These are phyloP conservation scores for Eudemis profundana DNA, from an alignment of 2,888 invertebrate genomes.

Conservation along the genomic window DNA sequence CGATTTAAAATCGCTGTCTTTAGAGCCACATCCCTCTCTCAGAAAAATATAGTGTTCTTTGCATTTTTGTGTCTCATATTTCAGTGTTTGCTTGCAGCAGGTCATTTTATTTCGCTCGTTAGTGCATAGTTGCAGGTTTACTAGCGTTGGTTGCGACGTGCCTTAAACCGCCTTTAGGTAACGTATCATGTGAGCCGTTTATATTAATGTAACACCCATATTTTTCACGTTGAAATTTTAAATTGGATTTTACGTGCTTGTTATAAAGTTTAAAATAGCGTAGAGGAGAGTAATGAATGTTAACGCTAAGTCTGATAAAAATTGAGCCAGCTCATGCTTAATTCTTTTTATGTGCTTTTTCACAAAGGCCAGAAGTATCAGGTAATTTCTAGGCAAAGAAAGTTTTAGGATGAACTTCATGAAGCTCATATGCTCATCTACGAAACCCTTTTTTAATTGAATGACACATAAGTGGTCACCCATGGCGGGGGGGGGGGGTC, in stretches of 20 bases:
- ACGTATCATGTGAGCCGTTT: not conserved
- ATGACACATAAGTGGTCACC: too few relatives aligned
- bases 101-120: constrained; percentile 33
- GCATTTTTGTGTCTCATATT: constrained; percentile 49
- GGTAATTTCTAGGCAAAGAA: too few relatives aligned
- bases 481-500: too few relatives aligned
- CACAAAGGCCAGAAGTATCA: too few relatives aligned
- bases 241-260: not conserved
- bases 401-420: too few relatives aligned
- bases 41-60: constrained; percentile 51
- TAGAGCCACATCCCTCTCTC: constrained; percentile 42
- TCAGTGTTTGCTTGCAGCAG: constrained; percentile 49
- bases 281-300: not conserved
- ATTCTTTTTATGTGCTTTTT: too few relatives aligned
- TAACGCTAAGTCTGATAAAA: too few relatives aligned
- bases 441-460: too few relatives aligned
- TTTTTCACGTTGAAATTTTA: not conserved
- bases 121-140: constrained; percentile 22
- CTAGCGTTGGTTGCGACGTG: not conserved
- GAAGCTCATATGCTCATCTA: too few relatives aligned
- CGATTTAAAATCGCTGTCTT: constrained; percentile 31
- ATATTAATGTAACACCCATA: not conserved
- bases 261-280: not conserved
- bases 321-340: too few relatives aligned
- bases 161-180: constrained; percentile 3